Conservation (phyloP, 2,113 vertebrate genomes). For the Marmota monax region DNA sequence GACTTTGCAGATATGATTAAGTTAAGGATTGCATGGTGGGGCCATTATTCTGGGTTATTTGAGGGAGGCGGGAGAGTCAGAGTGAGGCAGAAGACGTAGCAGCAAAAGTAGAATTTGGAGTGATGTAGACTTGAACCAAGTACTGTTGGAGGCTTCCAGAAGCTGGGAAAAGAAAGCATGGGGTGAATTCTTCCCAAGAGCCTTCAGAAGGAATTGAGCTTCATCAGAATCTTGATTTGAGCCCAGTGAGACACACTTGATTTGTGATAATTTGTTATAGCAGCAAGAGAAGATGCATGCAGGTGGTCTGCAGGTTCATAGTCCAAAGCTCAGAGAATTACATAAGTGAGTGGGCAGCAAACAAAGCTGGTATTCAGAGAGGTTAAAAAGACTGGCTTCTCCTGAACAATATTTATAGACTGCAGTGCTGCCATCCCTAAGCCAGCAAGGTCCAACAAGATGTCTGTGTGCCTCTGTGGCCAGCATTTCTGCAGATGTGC, state of each 20-base stretch:
- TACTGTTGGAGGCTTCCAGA: background rate
- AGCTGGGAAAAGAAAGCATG: background rate
- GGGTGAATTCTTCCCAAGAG: background rate
- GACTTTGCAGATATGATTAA: background rate
- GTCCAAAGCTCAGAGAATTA: no score
- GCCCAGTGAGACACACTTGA: background rate
- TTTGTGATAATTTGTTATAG: background rate
- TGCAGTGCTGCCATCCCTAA: background rate
- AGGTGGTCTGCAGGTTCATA: background rate
- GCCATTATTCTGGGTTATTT: background rate
- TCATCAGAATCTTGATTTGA: background rate
- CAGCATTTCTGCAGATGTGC: background rate
- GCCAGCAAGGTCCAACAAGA: background rate
- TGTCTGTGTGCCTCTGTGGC: background rate
- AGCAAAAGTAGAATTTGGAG: background rate
- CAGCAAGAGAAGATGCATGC: background rate
- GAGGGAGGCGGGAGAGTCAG: background rate
- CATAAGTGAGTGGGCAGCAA: background rate
- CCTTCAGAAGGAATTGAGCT: background rate
- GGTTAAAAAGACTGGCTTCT: background rate
- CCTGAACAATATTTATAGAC: background rate
- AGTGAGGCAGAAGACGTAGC: background rate
- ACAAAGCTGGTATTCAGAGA: background rate
- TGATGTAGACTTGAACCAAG: background rate
- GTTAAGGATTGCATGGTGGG: background rate